These are phyloP conservation scores for Monochamus alternatus DNA, from an alignment of 2,888 invertebrate genomes.

Conservation along the genomic window DNA sequence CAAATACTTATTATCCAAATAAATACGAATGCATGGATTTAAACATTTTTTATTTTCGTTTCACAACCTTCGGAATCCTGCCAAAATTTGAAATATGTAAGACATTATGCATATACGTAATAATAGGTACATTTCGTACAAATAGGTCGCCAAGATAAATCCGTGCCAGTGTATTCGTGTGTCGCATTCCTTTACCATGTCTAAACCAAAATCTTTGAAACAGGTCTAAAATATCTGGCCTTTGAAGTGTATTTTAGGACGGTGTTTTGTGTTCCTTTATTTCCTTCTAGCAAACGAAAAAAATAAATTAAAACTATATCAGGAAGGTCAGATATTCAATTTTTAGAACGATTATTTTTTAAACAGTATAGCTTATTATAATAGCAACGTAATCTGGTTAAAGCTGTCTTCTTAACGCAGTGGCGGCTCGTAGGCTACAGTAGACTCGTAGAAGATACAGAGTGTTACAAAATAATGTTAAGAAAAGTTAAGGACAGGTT, in stretches of 20 bases:
- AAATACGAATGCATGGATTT: constrained; percentile 25
- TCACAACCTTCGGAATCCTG: constrained; percentile 49
- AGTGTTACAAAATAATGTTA: no score
- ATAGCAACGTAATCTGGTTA: no score
- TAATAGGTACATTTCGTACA: constrained; percentile 35
- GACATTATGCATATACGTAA: constrained; percentile 47
- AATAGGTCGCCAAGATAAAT: constrained; percentile 32
- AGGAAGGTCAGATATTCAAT: no score
- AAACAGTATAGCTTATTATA: no score
- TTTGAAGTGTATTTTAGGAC: constrained; percentile 12
- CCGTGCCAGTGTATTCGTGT: constrained; percentile 24
- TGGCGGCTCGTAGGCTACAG: no score
- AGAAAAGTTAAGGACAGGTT: no score
- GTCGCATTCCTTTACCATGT: constrained; percentile 26
- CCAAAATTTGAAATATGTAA: constrained; percentile 55
- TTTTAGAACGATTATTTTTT: no score
- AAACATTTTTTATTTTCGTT: constrained; percentile 36
- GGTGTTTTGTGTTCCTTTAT: background rate
- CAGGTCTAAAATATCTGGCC: background rate
- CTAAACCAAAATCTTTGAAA: constrained; percentile 20
- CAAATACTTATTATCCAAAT: constrained; percentile 33
- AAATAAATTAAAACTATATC: background rate
- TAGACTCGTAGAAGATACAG: no score
- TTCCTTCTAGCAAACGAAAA: constrained; percentile 1
- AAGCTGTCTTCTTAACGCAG: no score